Conservation (phyloP, 2,888 invertebrate species). For the Pseudococcus viburni region DNA sequence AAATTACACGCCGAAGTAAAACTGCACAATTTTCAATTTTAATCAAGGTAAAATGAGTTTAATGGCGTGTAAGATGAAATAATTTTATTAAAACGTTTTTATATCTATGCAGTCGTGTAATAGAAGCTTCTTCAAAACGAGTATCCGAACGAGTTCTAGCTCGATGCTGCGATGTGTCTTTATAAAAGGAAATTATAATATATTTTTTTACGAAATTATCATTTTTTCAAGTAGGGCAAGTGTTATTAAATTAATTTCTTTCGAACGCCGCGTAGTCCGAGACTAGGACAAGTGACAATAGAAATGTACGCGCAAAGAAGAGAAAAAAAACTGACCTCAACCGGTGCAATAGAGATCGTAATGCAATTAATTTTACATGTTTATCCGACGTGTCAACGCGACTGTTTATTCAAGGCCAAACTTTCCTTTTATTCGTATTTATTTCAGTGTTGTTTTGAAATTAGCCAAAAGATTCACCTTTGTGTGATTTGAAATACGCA, state of each 20-base stretch:
- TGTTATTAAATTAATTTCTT: conserved; percentile 37
- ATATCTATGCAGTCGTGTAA: not conserved
- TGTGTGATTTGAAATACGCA: not conserved
- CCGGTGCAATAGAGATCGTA: conserved; percentile 8
- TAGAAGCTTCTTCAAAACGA: conserved; percentile 20
- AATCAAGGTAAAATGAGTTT: conserved; percentile 42
- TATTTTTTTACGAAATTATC: conserved; percentile 28
- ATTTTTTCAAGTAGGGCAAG: conserved; percentile 34
- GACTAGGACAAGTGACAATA: conserved; percentile 41
- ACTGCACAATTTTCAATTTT: conserved; percentile 29
- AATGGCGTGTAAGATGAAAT: conserved; percentile 33
- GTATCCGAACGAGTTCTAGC: conserved; percentile 16
- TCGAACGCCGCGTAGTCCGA: not conserved
- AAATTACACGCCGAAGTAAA: not conserved
- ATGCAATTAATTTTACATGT: conserved; percentile 50
- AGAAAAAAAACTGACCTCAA: conserved; percentile 39
- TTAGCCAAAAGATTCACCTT: not conserved
- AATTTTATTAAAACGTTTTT: conserved; percentile 28
- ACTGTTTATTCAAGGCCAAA: conserved; percentile 34
- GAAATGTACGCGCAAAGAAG: not conserved
- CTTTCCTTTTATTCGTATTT: conserved; percentile 32
- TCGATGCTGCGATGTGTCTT: not conserved
- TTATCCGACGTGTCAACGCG: conserved; percentile 35
- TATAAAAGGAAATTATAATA: conserved; percentile 29
- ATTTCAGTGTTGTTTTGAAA: not conserved